A percentile compares a stretch with the other conserved stretches of the same genome.
These are phyloP conservation scores for Acropternis orthonyx DNA, from an alignment of 2,797 vertebrate genomes.

Conservation along the genomic window DNA sequence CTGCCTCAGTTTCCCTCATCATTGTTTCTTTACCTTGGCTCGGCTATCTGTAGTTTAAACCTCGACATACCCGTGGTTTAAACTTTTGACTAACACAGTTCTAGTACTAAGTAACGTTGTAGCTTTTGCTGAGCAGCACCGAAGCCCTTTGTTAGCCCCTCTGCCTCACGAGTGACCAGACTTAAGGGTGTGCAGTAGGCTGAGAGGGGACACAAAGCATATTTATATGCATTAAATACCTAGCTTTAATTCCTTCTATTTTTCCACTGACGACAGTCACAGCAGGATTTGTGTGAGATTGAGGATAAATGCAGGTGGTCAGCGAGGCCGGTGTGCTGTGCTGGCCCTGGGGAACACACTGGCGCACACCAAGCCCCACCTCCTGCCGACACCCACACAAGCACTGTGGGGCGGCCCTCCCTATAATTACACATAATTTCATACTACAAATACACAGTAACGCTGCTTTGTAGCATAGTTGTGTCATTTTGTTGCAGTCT, in stretches of 20 bases:
- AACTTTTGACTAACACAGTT: background rate
- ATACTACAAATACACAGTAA: accelerated
- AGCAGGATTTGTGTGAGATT: accelerated
- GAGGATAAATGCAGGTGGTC: background rate
- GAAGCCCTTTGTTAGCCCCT: background rate
- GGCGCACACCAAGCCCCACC: no score
- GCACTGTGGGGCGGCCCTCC: background rate
- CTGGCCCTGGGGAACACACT: background rate
- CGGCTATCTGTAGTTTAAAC: background rate
- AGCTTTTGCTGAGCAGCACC: background rate
- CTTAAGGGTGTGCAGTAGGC: background rate
- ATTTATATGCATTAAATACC: background rate
- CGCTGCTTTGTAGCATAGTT: background rate
- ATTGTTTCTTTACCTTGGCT: background rate
- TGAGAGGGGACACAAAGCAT: background rate
- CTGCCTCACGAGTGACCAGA: background rate
- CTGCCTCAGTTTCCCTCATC: background rate
- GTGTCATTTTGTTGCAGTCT: background rate
- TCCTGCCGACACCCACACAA: background rate
- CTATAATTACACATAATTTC: accelerated
- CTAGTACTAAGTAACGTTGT: background rate
- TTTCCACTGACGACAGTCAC: background rate
- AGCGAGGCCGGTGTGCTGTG: background rate
- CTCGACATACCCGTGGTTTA: background rate
- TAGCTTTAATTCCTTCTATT: background rate